Evolutionary conservation across 2,797 vertebrate genomes (phyloP).

Genomic region (Coracias cyanogaster): DNA sequence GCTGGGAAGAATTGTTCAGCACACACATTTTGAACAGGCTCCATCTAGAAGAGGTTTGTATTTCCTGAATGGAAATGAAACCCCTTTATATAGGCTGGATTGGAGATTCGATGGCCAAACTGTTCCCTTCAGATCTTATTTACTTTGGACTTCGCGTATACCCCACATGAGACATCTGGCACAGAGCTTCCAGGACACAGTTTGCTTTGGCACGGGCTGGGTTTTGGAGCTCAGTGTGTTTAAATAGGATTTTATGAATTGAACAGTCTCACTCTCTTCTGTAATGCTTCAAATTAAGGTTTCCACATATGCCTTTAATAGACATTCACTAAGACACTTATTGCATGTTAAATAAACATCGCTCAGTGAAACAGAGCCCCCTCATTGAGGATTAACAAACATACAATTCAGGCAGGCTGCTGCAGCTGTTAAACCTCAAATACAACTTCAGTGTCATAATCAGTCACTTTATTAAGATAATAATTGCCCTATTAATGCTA

Average conservation of each 20-base stretch:
- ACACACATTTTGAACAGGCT: neutral
- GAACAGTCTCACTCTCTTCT: slow-evolving; percentile 34
- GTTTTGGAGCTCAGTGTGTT: slow-evolving; percentile 36
- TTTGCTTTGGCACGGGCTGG: slow-evolving; percentile 61
- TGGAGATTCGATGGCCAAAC: slow-evolving; percentile 16
- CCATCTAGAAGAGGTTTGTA: neutral
- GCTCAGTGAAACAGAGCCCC: neutral
- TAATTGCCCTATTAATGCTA: slow-evolving; percentile 5
- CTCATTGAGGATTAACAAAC: slow-evolving; percentile 37
- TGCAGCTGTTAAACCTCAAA: slow-evolving; percentile 45
- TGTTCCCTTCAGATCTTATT: slow-evolving; percentile 54
- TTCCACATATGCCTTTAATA: slow-evolving; percentile 71
- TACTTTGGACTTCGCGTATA: slow-evolving; percentile 40
- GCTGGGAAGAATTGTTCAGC: slow-evolving; percentile 18
- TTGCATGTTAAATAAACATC: slow-evolving; percentile 58
- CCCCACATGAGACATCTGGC: slow-evolving; percentile 68
- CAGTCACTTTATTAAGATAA: slow-evolving; percentile 14
- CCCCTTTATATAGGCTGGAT: slow-evolving; percentile 17
- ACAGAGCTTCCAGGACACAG: neutral
- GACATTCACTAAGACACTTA: slow-evolving; percentile 59
- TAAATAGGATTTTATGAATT: slow-evolving; percentile 58
- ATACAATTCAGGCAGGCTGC: neutral
- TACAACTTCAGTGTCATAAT: neutral
- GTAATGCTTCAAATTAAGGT: slow-evolving; percentile 48
- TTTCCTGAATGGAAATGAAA: slow-evolving; percentile 47